Conservation (phyloP, 1,140 invertebrate genomes). For the Zaprionus tsacasi region DNA sequence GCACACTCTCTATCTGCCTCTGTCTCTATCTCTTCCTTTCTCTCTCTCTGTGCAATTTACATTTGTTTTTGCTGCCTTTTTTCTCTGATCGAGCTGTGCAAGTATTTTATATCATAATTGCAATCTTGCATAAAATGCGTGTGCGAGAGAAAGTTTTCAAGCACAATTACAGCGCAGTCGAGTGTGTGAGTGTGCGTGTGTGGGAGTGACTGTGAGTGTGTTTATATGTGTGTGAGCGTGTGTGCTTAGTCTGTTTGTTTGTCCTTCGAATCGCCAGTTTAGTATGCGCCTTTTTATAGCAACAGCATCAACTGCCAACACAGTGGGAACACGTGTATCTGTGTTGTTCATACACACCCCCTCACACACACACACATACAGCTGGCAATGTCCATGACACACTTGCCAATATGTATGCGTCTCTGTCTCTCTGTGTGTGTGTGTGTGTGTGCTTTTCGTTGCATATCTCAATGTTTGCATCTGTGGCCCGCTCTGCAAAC, state of each 20-base stretch:
- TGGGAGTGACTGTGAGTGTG: slow-evolving; percentile 2
- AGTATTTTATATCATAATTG: slow-evolving; percentile 78
- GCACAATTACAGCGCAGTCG: slow-evolving; percentile 50
- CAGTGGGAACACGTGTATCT: slow-evolving; percentile 61
- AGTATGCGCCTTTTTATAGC: slow-evolving; percentile 68
- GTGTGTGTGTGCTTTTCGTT: slow-evolving; percentile 62
- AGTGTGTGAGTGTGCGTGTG: neutral
- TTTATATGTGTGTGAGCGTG: slow-evolving; percentile 27
- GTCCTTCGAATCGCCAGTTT: slow-evolving; percentile 77
- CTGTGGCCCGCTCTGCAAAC: slow-evolving; percentile 51
- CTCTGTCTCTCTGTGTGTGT: neutral
- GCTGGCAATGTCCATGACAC: slow-evolving; percentile 71
- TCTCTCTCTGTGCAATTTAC: neutral
- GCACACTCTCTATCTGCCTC: neutral
- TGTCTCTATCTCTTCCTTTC: no score
- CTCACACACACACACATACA: slow-evolving; percentile 18
- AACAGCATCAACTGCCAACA: slow-evolving; percentile 63
- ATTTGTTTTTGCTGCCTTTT: slow-evolving; percentile 5
- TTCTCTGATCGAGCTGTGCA: slow-evolving; percentile 38
- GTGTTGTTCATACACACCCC: slow-evolving; percentile 45
- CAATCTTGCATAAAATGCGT: slow-evolving; percentile 76
- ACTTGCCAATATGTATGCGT: slow-evolving; percentile 51
- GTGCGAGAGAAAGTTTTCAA: slow-evolving; percentile 53
- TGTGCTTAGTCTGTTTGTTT: slow-evolving; percentile 66
- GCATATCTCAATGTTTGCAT: slow-evolving; percentile 80